A percentile compares a stretch with the other conserved stretches of the same genome.
phyloP scores from a whole-genome alignment of 2,888 invertebrate genomes.

The Aphidoletes aphidimyza region DNA sequence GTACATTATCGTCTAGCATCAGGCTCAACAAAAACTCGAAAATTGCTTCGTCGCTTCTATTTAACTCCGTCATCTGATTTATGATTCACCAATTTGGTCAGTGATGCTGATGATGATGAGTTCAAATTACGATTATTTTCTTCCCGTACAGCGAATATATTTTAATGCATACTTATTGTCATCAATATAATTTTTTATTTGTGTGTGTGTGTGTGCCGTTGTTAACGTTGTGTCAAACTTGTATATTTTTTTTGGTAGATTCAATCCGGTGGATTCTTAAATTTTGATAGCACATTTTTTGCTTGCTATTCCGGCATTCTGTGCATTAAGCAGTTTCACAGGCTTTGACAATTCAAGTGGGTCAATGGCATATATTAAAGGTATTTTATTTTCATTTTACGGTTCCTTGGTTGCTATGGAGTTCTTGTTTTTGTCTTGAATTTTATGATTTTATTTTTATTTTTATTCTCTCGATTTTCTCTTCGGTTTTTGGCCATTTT shows the following conservation, averaged over 20 bases:
- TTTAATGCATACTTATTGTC: background rate
- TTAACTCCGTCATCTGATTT: conserved; percentile 12
- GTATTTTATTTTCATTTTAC: conserved; percentile 30
- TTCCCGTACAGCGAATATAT: background rate
- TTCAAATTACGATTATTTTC: background rate
- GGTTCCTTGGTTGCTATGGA: background rate
- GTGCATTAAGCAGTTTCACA: conserved; percentile 14
- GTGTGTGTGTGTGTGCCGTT: background rate
- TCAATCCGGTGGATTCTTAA: background rate
- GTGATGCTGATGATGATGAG: conserved; percentile 29
- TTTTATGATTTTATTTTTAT: no score
- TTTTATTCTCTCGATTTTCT: background rate
- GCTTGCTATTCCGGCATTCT: background rate
- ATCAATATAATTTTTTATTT: conserved; percentile 36
- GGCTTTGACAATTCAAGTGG: conserved; percentile 1
- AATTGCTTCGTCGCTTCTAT: background rate
- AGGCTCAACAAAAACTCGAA: no score
- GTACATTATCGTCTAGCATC: background rate
- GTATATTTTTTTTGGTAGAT: no score
- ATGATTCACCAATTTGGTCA: background rate
- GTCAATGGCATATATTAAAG: conserved; percentile 22
- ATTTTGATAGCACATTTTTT: background rate
- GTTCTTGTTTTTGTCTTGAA: conserved; percentile 21
- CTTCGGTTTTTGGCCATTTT: background rate
- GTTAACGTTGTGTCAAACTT: background rate